Base-by-base conservation (phyloP, 2,797 vertebrate genomes). In the Acipenser oxyrinchus region DNA sequence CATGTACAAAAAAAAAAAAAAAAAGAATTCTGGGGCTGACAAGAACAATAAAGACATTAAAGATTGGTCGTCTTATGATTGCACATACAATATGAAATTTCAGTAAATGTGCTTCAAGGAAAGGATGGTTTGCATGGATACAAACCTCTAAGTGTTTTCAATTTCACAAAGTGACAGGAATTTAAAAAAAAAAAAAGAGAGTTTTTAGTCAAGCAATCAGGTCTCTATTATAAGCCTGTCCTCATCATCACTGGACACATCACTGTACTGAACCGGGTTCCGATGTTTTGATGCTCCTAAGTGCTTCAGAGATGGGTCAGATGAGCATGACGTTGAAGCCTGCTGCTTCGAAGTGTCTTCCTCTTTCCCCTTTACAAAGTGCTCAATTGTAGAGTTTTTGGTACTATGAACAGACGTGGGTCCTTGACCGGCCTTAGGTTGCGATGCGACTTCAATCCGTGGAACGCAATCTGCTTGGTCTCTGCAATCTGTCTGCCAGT, bases 201-300 rank as follows among this genome's bases (percentile, higher is more conserved):
- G 74, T 37, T 37, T 57, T 78, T 84, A 49, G 52, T 67, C 63
- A 55, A 70, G 63, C 48, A 50, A 73, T 89, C 77, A 98, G 84
- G 97, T 98, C 60, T 94, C 97, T 76, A 99, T 99, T 74, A 99
- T 87, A n/a, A 99, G 92, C 85, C 93, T 89, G 87, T 95, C 97
- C 82, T 98, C 96, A 23, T 95, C 96, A 51, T 98, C 95, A 51
- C 96, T 98, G 74, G 96, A 97, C 66, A 82, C 90, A 48, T 98
- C 94, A 0, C 93, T 93, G 76, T 92, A 90, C 72, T 93, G 93
- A 66, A 91, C 83, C 0, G 71, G 76, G 62, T 74, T 86, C 74
- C 85, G 90, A 76, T 88, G 87, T 70, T 80, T 88, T 68, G 87
- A 72, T 9, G 61, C 71, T 15, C 70, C 74, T 0, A 68, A 37